Percentiles rank a stretch among this genome's conserved stretches.
Evolutionary conservation across 2,797 vertebrate genomes (phyloP).

Genomic region (Aselliscus stoliczkanus): DNA sequence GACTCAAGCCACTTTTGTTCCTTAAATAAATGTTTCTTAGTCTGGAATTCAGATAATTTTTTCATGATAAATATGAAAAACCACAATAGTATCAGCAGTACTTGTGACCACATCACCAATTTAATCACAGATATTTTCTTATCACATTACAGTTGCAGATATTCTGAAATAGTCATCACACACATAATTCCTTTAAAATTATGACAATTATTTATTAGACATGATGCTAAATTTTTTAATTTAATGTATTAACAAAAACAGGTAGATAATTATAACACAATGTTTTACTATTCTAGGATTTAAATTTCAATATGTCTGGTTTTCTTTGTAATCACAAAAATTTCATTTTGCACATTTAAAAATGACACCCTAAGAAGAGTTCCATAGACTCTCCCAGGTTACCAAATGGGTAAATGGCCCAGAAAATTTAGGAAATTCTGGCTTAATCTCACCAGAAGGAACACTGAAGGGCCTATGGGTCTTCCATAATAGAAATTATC

Average conservation of each 20-base stretch:
- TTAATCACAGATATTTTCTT: not conserved
- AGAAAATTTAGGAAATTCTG: not conserved
- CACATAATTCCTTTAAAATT: not conserved
- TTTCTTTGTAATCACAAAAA: not conserved
- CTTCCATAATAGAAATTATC: not conserved
- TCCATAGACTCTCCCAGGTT: not conserved
- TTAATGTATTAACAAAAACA: not conserved
- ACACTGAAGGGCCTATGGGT: not conserved
- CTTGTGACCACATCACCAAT: not conserved
- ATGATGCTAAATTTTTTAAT: not conserved
- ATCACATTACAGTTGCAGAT: not conserved
- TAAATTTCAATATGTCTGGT: not conserved
- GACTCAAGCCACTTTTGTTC: not conserved
- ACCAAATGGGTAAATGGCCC: not conserved
- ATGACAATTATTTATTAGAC: not conserved
- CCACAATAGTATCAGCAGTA: not conserved
- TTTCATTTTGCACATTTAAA: not conserved
- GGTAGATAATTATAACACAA: not conserved
- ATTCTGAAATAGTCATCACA: not conserved
- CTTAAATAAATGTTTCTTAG: not conserved
- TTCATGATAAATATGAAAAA: not conserved
- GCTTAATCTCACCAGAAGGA: not conserved
- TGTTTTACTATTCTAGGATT: not conserved
- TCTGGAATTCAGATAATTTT: not conserved
- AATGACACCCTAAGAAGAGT: not conserved